Base-by-base conservation (phyloP, 2,888 invertebrate species). In the Diaprepes abbreviatus region DNA sequence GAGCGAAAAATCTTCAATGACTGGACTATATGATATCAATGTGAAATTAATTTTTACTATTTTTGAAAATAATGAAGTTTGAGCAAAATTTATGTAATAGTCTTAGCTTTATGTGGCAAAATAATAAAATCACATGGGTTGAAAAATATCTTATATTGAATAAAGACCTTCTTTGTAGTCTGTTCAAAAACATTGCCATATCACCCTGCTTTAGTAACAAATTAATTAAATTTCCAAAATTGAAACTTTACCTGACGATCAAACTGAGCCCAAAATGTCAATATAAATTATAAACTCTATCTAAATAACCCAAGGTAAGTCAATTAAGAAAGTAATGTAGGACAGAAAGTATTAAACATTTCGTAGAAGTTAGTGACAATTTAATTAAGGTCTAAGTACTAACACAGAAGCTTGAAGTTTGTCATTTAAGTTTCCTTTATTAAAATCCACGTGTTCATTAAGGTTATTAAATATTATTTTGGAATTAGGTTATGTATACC, bases 351-450 rank as follows among this genome's bases (percentile, higher is more conserved):
- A 64, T 55, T 55, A 55, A 55, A 45, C 33, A 45, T 45, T 45
- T 43, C 33, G 33, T 24, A 36, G 38, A 55, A 64, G 63, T 63
- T 63, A 24, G 64, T 55, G 64, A 54, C 55, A 64, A 54, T 64
- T 64, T 64, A 52, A 55, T 64, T 64, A 43, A 55, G 45, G 31
- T 55, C 45, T 33, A 21, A 31, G 33, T 54, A 55, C 4, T 33
- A 64, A 43, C 45, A 45, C 33, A 64, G 43, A 55, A 45, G 43
- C 64, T 54, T 38, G 28, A 50, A 64, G 35, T 45, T 64, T 45
- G 45, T 31, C 21, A 54, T 16, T 50, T 35, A 55, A 64, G 17
- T 35, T 50, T 12, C n/a, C 38, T n/a, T 52, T 52, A 38, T 28
- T 52, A 63, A 16, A 63, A 36, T 35, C 28, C 38, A 63, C 38